Evolutionary conservation across 2,888 invertebrate genomes (phyloP), one percentile per base, ranked within the genome.

Genomic region (Rhopalosiphum nymphaeae): DNA sequence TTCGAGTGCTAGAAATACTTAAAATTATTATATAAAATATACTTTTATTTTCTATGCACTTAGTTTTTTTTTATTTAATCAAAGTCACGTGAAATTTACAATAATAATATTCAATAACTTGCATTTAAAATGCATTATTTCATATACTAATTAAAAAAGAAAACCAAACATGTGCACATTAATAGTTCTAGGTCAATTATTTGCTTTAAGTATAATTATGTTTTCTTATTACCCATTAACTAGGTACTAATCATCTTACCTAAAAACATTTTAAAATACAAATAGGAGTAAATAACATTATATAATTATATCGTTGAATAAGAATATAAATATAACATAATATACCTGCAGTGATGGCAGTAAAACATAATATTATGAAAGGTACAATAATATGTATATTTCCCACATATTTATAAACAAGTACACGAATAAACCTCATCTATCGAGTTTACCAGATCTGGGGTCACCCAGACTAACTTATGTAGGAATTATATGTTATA

Each of bases 261-360:
- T 13, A 29, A 86, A 86, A 86, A 49, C 44, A 86, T 86, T 86
- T 86, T 49, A 86, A 86, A 46, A 46, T 86, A 86, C 86, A 86
- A 85, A 86, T 86, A 86, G 29, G 86, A 86, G 86, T 44, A 29
- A 86, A 49, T 86, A 86, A 78, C 78, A 78, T 78, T 36, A 21
- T 78, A 78, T 36, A 78, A 78, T 78, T 78, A 78, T 9, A 21
- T 21, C 21, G 78, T 78, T 9, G 36, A 36, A 78, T 78, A 78
- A 78, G 9, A 36, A 78, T 78, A 78, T 21, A 21, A 78, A 78
- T 36, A 78, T 3, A 78, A 42, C 36, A 36, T 36, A 21, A 21
- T 21, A 36, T n/a, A 67, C 13, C 11, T 13, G 4, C 9, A 36
- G 9, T 21, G 3, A 36, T 2, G 21, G 21, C 21, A n/a, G 61